Percentiles rank a stretch among this genome's conserved stretches.
phyloP scores from a whole-genome alignment of 2,888 invertebrate genomes.

The Spicauda simplicius region DNA sequence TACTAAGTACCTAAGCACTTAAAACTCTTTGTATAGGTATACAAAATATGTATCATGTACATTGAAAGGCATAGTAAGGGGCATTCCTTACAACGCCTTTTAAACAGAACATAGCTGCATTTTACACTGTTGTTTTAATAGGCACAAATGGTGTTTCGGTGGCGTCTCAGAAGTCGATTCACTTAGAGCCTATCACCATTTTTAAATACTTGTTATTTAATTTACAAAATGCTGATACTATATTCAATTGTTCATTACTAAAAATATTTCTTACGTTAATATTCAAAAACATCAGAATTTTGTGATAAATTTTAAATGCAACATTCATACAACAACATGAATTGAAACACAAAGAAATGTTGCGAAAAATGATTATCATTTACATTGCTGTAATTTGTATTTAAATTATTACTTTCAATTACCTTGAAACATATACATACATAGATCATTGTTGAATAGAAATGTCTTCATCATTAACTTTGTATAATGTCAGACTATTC shows the following conservation, averaged over 20 bases:
- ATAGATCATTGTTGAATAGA: background rate
- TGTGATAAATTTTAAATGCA: background rate
- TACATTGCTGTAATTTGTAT: background rate
- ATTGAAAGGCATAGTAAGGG: too few relatives aligned
- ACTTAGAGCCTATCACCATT: too few relatives aligned
- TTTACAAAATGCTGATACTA: too few relatives aligned
- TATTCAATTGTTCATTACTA: background rate
- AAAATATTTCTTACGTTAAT: background rate
- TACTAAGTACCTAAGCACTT: too few relatives aligned
- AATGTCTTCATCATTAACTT: background rate
- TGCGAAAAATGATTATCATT: background rate
- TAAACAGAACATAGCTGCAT: too few relatives aligned
- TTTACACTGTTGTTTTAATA: too few relatives aligned
- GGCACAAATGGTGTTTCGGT: too few relatives aligned
- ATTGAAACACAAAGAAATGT: conserved; percentile 1
- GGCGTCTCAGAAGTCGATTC: too few relatives aligned
- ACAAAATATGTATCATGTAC: too few relatives aligned
- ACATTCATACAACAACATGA: background rate
- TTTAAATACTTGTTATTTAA: too few relatives aligned
- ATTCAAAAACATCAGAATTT: background rate
- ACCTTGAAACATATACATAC: conserved; percentile 7
- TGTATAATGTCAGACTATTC: background rate
- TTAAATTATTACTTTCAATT: conserved; percentile 4
- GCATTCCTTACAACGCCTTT: too few relatives aligned
- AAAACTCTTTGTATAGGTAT: too few relatives aligned